phyloP scores from a whole-genome alignment of 2,888 invertebrate species.

The Callyntrura guangdongensis region DNA sequence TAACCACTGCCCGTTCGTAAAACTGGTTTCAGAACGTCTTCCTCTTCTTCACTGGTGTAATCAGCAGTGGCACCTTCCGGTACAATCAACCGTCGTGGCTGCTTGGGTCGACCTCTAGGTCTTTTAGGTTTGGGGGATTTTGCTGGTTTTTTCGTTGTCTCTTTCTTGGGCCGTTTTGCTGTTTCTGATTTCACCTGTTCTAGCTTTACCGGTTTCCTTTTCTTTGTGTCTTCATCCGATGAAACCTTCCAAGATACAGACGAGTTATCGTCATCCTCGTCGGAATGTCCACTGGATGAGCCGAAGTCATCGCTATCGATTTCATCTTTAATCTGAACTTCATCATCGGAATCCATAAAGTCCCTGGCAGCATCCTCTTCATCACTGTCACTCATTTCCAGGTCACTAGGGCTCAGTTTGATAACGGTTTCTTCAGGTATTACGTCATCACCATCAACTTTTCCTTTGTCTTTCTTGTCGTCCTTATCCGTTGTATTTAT shows the following conservation, averaged over 20 bases:
- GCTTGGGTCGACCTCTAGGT: conserved; percentile 36
- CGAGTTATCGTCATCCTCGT: background rate
- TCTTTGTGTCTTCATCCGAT: conserved; percentile 21
- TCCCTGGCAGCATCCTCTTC: conserved; percentile 10
- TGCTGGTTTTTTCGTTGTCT: background rate
- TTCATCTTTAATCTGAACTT: conserved; percentile 8
- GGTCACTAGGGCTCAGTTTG: conserved; percentile 48
- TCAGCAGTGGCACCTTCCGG: conserved; percentile 4
- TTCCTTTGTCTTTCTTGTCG: background rate
- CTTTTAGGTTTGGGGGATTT: conserved; percentile 16
- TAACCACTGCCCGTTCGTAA: conserved; percentile 39
- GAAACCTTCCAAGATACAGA: conserved; percentile 22
- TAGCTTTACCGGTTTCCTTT: background rate
- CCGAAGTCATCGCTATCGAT: conserved; percentile 44
- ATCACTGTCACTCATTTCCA: conserved; percentile 60
- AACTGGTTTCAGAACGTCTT: background rate
- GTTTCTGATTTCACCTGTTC: background rate
- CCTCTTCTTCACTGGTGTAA: conserved; percentile 29
- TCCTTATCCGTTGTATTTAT: background rate
- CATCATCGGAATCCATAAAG: background rate
- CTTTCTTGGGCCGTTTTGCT: background rate
- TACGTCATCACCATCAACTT: background rate
- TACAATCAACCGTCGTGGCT: background rate
- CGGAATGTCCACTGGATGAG: background rate
- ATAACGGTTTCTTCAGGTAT: conserved; percentile 10